A percentile compares a stretch with the other conserved stretches of the same genome.
phyloP scores from a whole-genome alignment of 2,888 invertebrate genomes.

The Busseola fusca region DNA sequence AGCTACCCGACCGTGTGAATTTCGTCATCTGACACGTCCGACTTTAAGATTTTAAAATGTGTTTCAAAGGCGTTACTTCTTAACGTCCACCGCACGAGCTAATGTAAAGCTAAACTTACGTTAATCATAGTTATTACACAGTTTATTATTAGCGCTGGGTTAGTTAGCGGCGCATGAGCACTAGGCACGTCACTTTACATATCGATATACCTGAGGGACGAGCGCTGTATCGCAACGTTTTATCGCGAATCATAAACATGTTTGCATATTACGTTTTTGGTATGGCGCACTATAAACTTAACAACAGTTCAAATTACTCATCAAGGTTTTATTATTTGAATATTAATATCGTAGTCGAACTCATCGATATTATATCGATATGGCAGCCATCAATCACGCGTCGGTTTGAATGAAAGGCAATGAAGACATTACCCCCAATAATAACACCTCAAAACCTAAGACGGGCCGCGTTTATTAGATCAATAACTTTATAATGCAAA shows the following conservation, averaged over 20 bases:
- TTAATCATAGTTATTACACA: constrained; percentile 81
- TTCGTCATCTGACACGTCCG: constrained; percentile 66
- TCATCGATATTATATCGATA: constrained; percentile 74
- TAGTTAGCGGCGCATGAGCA: constrained; percentile 62
- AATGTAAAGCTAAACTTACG: constrained; percentile 76
- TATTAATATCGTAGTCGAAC: constrained; percentile 70
- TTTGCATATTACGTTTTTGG: constrained; percentile 57
- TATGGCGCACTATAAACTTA: constrained; percentile 63
- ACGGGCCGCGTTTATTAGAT: constrained; percentile 82
- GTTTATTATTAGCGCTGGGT: constrained; percentile 73
- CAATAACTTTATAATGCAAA: constrained; percentile 84
- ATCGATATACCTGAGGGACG: constrained; percentile 56
- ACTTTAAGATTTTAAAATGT: constrained; percentile 65
- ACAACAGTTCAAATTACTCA: constrained; percentile 61
- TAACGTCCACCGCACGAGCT: constrained; percentile 74
- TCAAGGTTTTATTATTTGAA: constrained; percentile 67
- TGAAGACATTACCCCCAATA: constrained; percentile 82
- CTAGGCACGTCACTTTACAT: constrained; percentile 61
- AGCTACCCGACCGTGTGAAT: constrained; percentile 66
- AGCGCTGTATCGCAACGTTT: constrained; percentile 42
- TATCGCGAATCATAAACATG: constrained; percentile 55
- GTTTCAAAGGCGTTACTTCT: constrained; percentile 66
- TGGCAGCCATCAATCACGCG: constrained; percentile 72
- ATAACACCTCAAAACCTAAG: constrained; percentile 75
- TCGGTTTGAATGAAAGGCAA: constrained; percentile 72